Conservation (phyloP, 2,113 vertebrate genomes). For the Albula goreensis region DNA sequence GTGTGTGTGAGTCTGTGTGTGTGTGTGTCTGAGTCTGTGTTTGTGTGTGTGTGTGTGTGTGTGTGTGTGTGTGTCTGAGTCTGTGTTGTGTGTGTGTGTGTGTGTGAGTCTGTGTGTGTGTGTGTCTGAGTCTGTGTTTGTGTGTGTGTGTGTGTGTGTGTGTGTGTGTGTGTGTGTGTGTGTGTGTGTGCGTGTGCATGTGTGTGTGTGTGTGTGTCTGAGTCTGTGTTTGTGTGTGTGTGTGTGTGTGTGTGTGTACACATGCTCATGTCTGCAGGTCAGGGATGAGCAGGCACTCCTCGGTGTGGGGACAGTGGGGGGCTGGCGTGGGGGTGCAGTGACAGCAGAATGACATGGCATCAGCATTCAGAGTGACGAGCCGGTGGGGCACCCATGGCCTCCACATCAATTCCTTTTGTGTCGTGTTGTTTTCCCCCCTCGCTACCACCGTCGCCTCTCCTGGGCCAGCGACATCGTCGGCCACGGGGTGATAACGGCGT, state of each 20-base stretch:
- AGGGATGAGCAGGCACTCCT: neutral
- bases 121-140: neutral
- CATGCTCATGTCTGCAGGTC: neutral
- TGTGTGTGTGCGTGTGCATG: neutral
- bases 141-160: neutral
- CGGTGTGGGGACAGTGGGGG: neutral
- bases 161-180: neutral
- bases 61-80: neutral
- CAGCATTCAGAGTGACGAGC: slow-evolving; percentile 11
- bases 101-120: neutral
- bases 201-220: neutral
- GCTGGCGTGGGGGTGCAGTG: neutral
- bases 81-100: neutral
- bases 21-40: too few relatives aligned
- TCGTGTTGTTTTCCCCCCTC: slow-evolving; percentile 41
- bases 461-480: slow-evolving; percentile 44
- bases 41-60: too few relatives aligned
- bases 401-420: slow-evolving; percentile 40
- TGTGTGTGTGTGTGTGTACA: neutral
- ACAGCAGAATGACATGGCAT: slow-evolving; percentile 2
- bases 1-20: too few relatives aligned
- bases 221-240: neutral
- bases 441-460: slow-evolving; percentile 42
- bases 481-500: slow-evolving; percentile 49
- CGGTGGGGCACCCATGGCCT: neutral